Percentiles rank a stretch among this genome's conserved stretches.
These are phyloP conservation scores for Macrosteles quadrilineatus DNA, from an alignment of 1,140 invertebrate species.

Conservation along the genomic window DNA sequence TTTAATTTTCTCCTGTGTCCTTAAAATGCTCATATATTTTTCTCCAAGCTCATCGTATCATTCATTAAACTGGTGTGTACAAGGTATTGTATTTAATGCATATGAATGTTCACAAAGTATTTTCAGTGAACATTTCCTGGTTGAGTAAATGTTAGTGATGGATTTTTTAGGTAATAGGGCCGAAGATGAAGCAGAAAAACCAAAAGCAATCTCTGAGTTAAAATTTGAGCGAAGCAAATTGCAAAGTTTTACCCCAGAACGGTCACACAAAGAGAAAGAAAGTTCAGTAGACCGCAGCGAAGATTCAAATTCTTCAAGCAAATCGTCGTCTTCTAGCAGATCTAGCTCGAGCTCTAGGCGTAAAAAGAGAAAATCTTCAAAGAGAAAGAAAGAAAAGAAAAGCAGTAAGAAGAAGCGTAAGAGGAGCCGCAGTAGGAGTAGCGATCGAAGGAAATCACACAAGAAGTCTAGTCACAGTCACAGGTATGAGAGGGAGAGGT, in stretches of 20 bases:
- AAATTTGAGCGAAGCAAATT: neutral
- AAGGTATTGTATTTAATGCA: no score
- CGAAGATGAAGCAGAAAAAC: neutral
- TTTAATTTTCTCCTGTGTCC: no score
- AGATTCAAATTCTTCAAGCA: slow-evolving; percentile 5
- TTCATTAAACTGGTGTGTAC: no score
- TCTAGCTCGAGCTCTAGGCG: slow-evolving; percentile 18
- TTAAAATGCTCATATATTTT: no score
- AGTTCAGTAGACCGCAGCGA: neutral
- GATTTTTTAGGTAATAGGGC: slow-evolving; percentile 9
- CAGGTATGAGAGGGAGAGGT: neutral
- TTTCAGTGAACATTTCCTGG: no score
- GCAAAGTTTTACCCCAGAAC: neutral
- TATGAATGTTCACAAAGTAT: no score
- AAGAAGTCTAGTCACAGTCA: slow-evolving; percentile 16
- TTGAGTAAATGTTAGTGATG: no score
- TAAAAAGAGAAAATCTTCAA: slow-evolving; percentile 16
- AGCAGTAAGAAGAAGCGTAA: slow-evolving; percentile 29
- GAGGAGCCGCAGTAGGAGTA: slow-evolving; percentile 15
- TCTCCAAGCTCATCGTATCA: no score
- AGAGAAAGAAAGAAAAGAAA: slow-evolving; percentile 28
- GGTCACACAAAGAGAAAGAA: neutral
- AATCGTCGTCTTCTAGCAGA: slow-evolving; percentile 13
- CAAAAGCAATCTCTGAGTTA: neutral
- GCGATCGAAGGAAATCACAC: slow-evolving; percentile 16